These are phyloP conservation scores for Eretmocerus hayati DNA, from an alignment of 2,888 invertebrate genomes.

Conservation along the genomic window DNA sequence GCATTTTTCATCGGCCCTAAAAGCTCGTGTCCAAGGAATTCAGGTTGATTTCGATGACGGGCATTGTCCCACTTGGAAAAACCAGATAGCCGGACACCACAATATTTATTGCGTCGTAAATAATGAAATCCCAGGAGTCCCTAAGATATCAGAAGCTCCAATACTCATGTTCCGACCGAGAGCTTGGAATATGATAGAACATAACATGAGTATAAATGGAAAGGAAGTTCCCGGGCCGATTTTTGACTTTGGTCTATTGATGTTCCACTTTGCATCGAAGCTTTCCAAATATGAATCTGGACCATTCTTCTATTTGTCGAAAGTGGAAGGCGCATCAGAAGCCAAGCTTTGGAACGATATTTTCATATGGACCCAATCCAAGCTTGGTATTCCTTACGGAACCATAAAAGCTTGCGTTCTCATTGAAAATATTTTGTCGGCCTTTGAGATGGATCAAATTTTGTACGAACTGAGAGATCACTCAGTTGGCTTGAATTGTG, in stretches of 20 bases:
- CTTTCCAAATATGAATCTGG: slow-evolving; percentile 54
- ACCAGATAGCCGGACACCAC: slow-evolving; percentile 58
- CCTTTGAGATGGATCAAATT: slow-evolving; percentile 65
- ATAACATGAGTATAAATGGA: slow-evolving; percentile 56
- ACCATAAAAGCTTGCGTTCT: slow-evolving; percentile 66
- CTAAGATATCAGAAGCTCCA: slow-evolving; percentile 52
- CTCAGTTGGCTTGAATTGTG: slow-evolving; percentile 65
- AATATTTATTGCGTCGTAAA: slow-evolving; percentile 56
- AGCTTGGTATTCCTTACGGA: slow-evolving; percentile 53
- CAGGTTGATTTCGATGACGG: slow-evolving; percentile 67
- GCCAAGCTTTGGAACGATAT: slow-evolving; percentile 65
- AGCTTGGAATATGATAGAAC: slow-evolving; percentile 69
- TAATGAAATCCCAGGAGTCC: slow-evolving; percentile 50
- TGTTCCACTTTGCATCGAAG: slow-evolving; percentile 57
- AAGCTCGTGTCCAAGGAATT: slow-evolving; percentile 54
- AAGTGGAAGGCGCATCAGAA: slow-evolving; percentile 59
- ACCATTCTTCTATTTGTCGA: slow-evolving; percentile 67
- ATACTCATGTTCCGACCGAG: slow-evolving; percentile 62
- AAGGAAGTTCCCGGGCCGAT: slow-evolving; percentile 59
- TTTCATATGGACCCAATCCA: slow-evolving; percentile 57
- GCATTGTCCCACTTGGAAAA: slow-evolving; percentile 66
- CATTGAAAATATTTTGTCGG: slow-evolving; percentile 63
- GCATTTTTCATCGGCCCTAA: slow-evolving; percentile 53
- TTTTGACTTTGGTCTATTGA: slow-evolving; percentile 63
- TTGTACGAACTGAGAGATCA: slow-evolving; percentile 59